phyloP scores from a whole-genome alignment of 2,888 invertebrate species.

The Hirtodrosophila alboralis region DNA sequence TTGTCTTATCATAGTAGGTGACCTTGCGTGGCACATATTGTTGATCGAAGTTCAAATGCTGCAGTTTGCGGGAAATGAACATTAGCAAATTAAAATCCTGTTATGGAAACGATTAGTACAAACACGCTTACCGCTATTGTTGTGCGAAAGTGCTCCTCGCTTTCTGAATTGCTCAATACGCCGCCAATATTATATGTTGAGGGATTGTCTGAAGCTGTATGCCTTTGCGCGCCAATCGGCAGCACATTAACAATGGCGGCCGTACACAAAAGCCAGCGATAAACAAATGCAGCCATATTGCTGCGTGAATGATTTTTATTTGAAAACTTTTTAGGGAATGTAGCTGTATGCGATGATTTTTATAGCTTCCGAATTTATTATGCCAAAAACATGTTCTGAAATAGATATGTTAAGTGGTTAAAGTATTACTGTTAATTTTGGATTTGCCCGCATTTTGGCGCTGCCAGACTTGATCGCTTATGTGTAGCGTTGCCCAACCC shows the following conservation, averaged over 20 bases:
- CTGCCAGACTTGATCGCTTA: slow-evolving; percentile 28
- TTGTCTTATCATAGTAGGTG: slow-evolving; percentile 94
- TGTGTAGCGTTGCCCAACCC: slow-evolving; percentile 29
- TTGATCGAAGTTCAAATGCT: slow-evolving; percentile 94
- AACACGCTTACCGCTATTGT: slow-evolving; percentile 90
- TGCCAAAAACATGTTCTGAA: slow-evolving; percentile 58
- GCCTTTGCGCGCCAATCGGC: slow-evolving; percentile 67
- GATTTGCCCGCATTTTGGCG: not conserved
- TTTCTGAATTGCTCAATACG: slow-evolving; percentile 93
- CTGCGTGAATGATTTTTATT: slow-evolving; percentile 28
- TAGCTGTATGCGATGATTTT: slow-evolving; percentile 30
- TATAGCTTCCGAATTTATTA: slow-evolving; percentile 15
- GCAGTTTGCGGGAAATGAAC: slow-evolving; percentile 49
- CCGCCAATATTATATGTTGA: slow-evolving; percentile 94
- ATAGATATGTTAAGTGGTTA: slow-evolving; percentile 12
- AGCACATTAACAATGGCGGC: slow-evolving; percentile 50
- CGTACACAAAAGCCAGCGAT: slow-evolving; percentile 63
- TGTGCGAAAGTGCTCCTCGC: slow-evolving; percentile 91
- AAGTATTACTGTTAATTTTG: not conserved
- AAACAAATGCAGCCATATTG: slow-evolving; percentile 63
- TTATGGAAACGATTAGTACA: slow-evolving; percentile 38
- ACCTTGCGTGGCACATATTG: slow-evolving; percentile 93
- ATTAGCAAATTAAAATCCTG: slow-evolving; percentile 20
- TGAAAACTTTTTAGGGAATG: slow-evolving; percentile 41
- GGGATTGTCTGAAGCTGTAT: slow-evolving; percentile 85